These are phyloP conservation scores for Phallusia fumigata DNA, from an alignment of 23 tunicate species.

Conservation along the genomic window DNA sequence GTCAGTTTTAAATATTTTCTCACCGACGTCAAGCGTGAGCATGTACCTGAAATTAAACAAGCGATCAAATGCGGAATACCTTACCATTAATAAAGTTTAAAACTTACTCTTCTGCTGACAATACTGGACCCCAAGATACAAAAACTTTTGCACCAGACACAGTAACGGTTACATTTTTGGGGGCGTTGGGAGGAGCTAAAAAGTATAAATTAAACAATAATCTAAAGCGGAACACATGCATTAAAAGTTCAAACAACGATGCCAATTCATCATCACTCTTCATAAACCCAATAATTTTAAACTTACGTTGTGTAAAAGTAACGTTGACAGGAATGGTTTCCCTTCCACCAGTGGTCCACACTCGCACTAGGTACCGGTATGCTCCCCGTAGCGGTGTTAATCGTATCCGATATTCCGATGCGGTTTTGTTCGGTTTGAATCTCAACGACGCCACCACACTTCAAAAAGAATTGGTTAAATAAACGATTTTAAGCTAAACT, in stretches of 20 bases:
- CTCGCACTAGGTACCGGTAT: neutral
- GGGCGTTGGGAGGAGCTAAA: conserved; percentile 36
- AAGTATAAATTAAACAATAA: neutral
- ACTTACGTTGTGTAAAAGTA: neutral
- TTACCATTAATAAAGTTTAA: neutral
- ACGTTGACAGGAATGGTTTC: neutral
- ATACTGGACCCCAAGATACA: conserved; percentile 36
- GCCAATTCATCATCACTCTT: too few species aligned
- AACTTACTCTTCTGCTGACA: conserved; percentile 40
- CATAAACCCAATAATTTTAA: neutral
- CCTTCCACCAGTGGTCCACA: conserved; percentile 5
- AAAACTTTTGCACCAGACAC: neutral
- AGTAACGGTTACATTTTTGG: conserved; percentile 14
- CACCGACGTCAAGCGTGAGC: neutral
- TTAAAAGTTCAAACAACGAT: neutral
- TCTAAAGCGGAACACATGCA: neutral
- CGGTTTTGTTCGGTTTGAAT: neutral
- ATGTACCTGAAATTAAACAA: neutral
- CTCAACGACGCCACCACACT: neutral
- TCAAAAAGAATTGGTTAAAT: neutral
- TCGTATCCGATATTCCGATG: neutral
- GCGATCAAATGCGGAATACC: neutral
- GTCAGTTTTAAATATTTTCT: neutral
- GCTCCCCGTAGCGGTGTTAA: conserved; percentile 2
- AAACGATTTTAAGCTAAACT: too few species aligned